Evolutionary conservation across 2,797 vertebrate genomes (phyloP), one percentile per base, ranked within the genome.

Genomic region (Scleropages formosus): DNA sequence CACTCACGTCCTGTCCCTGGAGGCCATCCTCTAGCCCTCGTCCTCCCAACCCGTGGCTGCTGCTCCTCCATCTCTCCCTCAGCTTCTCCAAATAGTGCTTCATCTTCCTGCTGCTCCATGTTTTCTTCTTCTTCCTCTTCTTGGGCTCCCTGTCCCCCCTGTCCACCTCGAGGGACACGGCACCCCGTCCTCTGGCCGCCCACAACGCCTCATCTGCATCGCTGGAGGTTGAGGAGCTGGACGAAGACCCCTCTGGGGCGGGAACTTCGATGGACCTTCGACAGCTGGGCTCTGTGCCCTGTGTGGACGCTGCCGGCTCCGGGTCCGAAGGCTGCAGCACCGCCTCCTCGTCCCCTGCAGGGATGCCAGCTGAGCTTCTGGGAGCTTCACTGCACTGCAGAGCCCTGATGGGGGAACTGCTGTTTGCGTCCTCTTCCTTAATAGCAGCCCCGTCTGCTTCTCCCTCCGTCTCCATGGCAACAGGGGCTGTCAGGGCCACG

Each of bases 21-120:
- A 7, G 12, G 31, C 20, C 60, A 3, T 4, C 31, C 31, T 22
- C 16, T 18, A 51, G 26, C 27, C 8, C 62, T 73, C 58, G 6
- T 75, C 26, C 51, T 64, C 47, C 22, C 69, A 66, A 26, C 51
- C 59, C 26, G 58, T 27, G 26, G 75, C 27, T 68, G 1, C 51
- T 31, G 22, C 76, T 51, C 60, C 62, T 73, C 31, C 58, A 8
- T 74, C 61, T 71, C 18, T 15, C 22, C 51, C 71, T 64, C 49
- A 75, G 65, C 61, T 49, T 60, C 51, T 15, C n/a, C 20, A 27
- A 24, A 47, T 65, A 31, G 51, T 51, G 56, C 22, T 71, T 71
- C 53, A 75, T 18, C 15, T 44, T 70, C 10, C 44, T 44, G 16
- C 18, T 39, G 3, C 20, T 76, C 1, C 13, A 15, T 8, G 15